phyloP scores from a whole-genome alignment of 2,113 vertebrate species.

The Pleuronectes platessa region DNA sequence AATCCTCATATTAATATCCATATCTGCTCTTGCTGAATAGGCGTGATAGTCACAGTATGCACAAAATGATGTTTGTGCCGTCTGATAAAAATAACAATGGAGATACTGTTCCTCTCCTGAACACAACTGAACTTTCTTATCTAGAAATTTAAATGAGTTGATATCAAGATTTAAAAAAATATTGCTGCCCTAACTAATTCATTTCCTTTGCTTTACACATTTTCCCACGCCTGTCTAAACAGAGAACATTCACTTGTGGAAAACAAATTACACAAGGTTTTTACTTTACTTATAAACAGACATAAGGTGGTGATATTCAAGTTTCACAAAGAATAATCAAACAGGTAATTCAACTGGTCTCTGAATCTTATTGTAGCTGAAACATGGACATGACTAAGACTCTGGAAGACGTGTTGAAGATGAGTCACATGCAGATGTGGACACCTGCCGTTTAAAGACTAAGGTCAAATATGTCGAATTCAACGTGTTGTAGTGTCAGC shows the following conservation, averaged over 20 bases:
- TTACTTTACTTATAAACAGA: not conserved
- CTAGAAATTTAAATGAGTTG: not conserved
- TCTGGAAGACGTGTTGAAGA: not conserved
- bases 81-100: not conserved
- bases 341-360: constrained; percentile 5
- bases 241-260: not conserved
- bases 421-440: constrained; percentile 36
- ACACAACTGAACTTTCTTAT: not conserved
- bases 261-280: not conserved
- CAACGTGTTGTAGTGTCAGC: too few species aligned
- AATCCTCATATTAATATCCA: constrained; percentile 23
- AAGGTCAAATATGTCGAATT: constrained; percentile 5
- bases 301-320: constrained; percentile 9
- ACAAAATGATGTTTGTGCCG: not conserved
- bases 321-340: not conserved
- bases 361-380: constrained; percentile 21
- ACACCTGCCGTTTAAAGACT: constrained; percentile 26
- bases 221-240: constrained; percentile 3
- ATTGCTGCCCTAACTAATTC: not conserved
- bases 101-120: not conserved
- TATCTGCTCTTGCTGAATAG: not conserved
- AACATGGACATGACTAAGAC: constrained; percentile 46
- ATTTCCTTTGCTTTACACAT: not conserved
- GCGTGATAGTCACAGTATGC: not conserved
- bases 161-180: not conserved